Evolutionary conservation across 2,113 vertebrate species (phyloP).

Genomic region (Cochlearius cochlearius): DNA sequence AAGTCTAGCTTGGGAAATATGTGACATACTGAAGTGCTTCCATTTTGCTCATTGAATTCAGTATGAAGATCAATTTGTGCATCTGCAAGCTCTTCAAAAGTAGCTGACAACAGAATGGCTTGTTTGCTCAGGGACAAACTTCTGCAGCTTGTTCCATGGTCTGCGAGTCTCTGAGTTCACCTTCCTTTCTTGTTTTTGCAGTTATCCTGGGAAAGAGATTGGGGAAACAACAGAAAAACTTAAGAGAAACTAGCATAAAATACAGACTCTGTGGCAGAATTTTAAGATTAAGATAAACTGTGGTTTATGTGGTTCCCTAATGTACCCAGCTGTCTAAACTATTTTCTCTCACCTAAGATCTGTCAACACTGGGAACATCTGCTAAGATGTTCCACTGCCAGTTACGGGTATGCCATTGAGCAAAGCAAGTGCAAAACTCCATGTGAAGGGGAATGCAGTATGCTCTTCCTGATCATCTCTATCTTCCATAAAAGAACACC

Average conservation of each 20-base stretch:
- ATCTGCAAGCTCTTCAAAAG: constrained; percentile 44
- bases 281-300: background rate
- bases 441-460: background rate
- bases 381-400: background rate
- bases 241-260: background rate
- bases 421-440: background rate
- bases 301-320: background rate
- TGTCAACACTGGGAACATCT: background rate
- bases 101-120: background rate
- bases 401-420: background rate
- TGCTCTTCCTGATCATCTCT: background rate
- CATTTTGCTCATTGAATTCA: background rate
- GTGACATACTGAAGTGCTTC: background rate
- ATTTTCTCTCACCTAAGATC: background rate
- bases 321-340: background rate
- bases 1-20: constrained; percentile 5
- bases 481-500: background rate
- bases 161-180: background rate
- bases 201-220: background rate
- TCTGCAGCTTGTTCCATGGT: background rate
- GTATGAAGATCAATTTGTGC: background rate
- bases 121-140: background rate
- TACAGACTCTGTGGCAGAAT: background rate
- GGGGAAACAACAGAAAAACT: background rate
- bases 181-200: background rate